A percentile compares a stretch with the other conserved stretches of the same genome.
Conservation (phyloP, 2,888 invertebrate species). For the Itoplectis maculator region DNA sequence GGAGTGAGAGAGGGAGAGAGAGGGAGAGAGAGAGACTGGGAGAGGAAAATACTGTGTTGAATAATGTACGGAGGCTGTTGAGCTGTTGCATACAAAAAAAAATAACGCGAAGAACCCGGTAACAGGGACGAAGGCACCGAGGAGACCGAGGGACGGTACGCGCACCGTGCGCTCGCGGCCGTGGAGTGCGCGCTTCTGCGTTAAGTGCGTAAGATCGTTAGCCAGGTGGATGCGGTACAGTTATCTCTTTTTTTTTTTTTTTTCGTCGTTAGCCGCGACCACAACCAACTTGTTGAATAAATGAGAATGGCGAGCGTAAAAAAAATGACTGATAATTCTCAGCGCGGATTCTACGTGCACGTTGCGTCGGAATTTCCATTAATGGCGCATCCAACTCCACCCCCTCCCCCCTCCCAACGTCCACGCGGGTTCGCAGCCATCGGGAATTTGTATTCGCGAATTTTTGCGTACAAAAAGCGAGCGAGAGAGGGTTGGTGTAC, state of each 20-base stretch:
- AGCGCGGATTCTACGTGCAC: neutral
- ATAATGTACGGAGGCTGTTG: constrained; percentile 27
- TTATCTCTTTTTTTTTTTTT: constrained; percentile 22
- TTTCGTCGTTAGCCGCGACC: constrained; percentile 31
- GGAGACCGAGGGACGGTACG: neutral
- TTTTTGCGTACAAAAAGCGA: too few relatives aligned
- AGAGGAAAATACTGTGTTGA: constrained; percentile 53
- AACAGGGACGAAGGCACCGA: too few relatives aligned
- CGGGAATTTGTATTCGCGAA: too few relatives aligned
- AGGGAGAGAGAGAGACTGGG: too few relatives aligned
- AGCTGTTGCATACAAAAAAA: constrained; percentile 26
- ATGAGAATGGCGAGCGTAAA: constrained; percentile 4
- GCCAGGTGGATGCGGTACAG: constrained; percentile 4
- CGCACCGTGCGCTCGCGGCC: neutral
- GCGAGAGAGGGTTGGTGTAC: too few relatives aligned
- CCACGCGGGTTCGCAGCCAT: too few relatives aligned
- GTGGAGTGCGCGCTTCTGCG: neutral
- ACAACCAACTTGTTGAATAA: constrained; percentile 42
- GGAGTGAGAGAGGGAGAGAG: constrained; percentile 21
- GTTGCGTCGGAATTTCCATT: neutral
- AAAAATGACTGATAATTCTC: neutral
- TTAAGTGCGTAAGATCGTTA: constrained; percentile 54
- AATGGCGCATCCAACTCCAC: too few relatives aligned
- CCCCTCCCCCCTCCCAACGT: too few relatives aligned
- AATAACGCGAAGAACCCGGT: neutral